Evolutionary conservation across 2,113 vertebrate genomes (phyloP), one percentile per base, ranked within the genome.

Genomic region (Mesocricetus auratus): DNA sequence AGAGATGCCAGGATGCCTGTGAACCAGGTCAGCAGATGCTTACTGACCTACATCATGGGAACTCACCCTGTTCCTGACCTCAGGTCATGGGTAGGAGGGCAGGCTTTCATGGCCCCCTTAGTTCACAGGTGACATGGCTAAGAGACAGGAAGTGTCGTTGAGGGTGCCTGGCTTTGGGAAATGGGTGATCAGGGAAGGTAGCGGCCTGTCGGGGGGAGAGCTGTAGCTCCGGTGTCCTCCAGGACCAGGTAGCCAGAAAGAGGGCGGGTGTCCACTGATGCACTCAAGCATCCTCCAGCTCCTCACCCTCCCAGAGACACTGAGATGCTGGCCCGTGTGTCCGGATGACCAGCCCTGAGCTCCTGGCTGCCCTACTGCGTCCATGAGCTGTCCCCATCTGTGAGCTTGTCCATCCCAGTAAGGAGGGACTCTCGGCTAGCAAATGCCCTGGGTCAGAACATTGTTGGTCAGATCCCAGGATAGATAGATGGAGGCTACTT

Each of bases 291-390:
- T 15, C 42, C 53, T 10, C 17, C 11, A 24, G 26, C 22, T 62
- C 33, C 64, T 24, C 0, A 1, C 7, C 50, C 50, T n/a, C 26
- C 17, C 15, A 24, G 62, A 24, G 71, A 33, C 31, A 12, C 45
- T 15, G 22, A 56, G 79, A 15, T 29, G 5, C 29, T 45, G 33
- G 68, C 47, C 21, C 1, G 13, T 45, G 88, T n/a, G n/a, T 73
- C 4, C 15, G n/a, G 45, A 22, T 6, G 53, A 53, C 68, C 29
- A 68, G 26, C 60, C 56, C 50, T 13, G 12, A 47, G 69, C 12
- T 53, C 36, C 12, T 0, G 0, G 5, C 56, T 33, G 36, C 45
- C 5, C 71, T 9, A 39, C 42, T 3, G 24, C 10, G 29, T 3
- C 42, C 29, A 16, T 0, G 0, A 11, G 22, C 73, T 60, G 42